Base-by-base conservation (phyloP, 1,140 invertebrate genomes). In the Monochamus saltuarius region DNA sequence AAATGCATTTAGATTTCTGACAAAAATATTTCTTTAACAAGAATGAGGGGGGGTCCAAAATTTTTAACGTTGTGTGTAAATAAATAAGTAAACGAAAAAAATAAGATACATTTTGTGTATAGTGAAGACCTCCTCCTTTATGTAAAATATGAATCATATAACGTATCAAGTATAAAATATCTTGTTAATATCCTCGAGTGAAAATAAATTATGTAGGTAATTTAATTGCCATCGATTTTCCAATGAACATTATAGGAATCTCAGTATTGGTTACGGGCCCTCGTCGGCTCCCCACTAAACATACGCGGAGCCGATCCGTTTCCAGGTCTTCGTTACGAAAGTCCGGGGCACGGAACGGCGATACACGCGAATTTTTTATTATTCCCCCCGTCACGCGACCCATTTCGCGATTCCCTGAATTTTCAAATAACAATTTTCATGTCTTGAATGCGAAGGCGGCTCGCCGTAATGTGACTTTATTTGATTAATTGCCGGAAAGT, bases 171-270 rank as follows among this genome's bases (percentile, higher is more conserved):
- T 29, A 29, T 6, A 6, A 6, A 29, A 29, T 29, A 6, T 29
- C 22, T 29, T 29, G 22, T 29, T 29, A 29, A 29, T 29, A 29
- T 29, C 22, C 22, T 29, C 22, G 22, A 29, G 22, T 29, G 19
- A 29, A 51, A 51, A 29, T 38, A 51, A 51, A 51, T 51, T 36
- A 51, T 37, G 36, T 17, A 51, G 22, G n/a, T 51, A 10, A n/a
- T 37, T n/a, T 51, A 51, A 51, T 51, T 35, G 7, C 29, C 39
- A 51, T 51, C 35, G 49, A 51, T 51, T 51, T 51, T 51, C 36
- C 49, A 51, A 51, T 51, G 36, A 51, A 51, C 22, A 51, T 51
- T 51, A 51, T 51, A 51, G 49, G 35, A 51, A 51, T 35, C 13
- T 29, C 49, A 37, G 49, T 51, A 51, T 51, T 16, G 49, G 49